These are phyloP conservation scores for Ligdia adustata DNA, from an alignment of 2,888 invertebrate species.

Conservation along the genomic window DNA sequence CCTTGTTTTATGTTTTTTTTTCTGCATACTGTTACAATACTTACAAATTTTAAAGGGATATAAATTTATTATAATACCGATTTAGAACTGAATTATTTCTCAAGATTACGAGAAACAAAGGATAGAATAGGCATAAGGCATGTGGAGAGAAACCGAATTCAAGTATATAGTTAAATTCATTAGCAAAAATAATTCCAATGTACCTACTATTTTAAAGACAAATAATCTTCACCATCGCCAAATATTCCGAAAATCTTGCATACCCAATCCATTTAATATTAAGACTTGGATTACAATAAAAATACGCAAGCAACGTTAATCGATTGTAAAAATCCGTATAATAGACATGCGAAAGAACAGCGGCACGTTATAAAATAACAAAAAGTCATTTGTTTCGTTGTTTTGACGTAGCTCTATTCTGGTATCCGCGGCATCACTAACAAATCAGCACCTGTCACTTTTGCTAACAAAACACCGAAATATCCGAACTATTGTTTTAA, in stretches of 20 bases:
- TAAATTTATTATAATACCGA: too few species aligned
- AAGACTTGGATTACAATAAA: constrained; percentile 35
- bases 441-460: constrained; percentile 78
- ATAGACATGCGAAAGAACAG: constrained; percentile 42
- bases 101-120: too few species aligned
- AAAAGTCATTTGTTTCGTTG: constrained; percentile 62
- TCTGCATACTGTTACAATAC: constrained; percentile 16
- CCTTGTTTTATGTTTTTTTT: constrained; percentile 15
- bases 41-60: too few species aligned
- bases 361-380: constrained; percentile 45
- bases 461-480: constrained; percentile 62
- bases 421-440: constrained; percentile 67
- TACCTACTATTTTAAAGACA: too few species aligned
- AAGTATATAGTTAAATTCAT: too few species aligned
- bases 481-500: constrained; percentile 69
- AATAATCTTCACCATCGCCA: constrained; percentile 12
- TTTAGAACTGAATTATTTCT: too few species aligned
- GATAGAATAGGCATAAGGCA: too few species aligned
- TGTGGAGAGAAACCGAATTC: too few species aligned
- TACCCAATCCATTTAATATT: constrained; percentile 28
- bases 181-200: too few species aligned
- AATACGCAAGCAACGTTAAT: constrained; percentile 48
- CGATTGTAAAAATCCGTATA: constrained; percentile 55
- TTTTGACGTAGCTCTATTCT: constrained; percentile 71
- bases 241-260: constrained; percentile 28